Evolutionary conservation across 2,113 vertebrate species (phyloP).

Genomic region (Cygnus atratus): DNA sequence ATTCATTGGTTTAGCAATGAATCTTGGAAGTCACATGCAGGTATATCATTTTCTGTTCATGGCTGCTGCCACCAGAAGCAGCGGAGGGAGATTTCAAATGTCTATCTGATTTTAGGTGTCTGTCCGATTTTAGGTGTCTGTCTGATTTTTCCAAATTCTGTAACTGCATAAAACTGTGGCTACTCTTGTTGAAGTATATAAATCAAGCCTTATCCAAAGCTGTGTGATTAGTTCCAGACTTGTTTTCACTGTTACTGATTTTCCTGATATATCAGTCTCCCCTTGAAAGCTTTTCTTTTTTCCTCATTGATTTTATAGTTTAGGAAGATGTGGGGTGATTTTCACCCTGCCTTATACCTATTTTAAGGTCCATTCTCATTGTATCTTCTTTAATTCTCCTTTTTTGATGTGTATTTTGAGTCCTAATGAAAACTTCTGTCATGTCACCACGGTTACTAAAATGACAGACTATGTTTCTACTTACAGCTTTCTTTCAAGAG

Average conservation of each 20-base stretch:
- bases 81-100: not conserved
- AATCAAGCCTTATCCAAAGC: not conserved
- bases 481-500: constrained; percentile 5
- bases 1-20: not conserved
- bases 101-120: not conserved
- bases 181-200: not conserved
- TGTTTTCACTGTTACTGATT: not conserved
- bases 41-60: not conserved
- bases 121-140: not conserved
- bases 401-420: not conserved
- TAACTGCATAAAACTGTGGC: not conserved
- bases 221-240: not conserved
- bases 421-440: not conserved
- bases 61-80: not conserved
- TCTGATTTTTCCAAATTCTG: not conserved
- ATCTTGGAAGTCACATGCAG: not conserved
- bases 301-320: not conserved
- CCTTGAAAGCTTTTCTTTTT: not conserved
- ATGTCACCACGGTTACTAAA: not conserved
- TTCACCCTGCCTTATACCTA: not conserved
- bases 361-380: not conserved
- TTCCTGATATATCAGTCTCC: not conserved
- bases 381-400: not conserved
- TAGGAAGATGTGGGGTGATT: not conserved
- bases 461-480: not conserved